Conservation (phyloP, 1,140 invertebrate genomes). For the Pseudobourletiella spinata region DNA sequence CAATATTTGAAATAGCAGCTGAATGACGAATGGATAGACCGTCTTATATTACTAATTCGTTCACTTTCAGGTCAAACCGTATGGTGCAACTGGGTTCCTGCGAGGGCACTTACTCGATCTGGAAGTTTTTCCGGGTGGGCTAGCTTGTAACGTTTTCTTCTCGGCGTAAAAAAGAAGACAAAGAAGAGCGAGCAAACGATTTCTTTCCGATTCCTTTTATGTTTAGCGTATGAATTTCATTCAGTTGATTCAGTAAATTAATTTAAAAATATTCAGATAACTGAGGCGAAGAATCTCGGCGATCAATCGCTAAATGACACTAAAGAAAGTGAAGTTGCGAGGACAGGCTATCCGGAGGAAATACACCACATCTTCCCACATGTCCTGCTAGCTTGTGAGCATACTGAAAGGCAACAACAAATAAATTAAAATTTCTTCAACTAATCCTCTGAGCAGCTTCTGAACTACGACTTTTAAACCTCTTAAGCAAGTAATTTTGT, state of each 20-base stretch:
- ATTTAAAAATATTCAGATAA: too few species aligned
- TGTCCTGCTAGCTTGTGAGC: constrained; percentile 72
- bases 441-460: neutral
- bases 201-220: too few species aligned
- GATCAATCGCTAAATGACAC: too few species aligned
- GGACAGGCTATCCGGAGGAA: neutral
- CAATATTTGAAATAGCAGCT: neutral
- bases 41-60: neutral
- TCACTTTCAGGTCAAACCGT: neutral
- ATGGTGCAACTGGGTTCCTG: neutral
- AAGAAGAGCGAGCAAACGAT: too few species aligned
- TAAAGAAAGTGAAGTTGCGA: neutral
- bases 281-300: too few species aligned
- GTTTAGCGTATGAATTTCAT: too few species aligned
- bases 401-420: constrained; percentile 49
- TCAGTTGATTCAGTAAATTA: too few species aligned
- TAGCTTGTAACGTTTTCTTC: too few species aligned
- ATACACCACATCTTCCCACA: constrained; percentile 47
- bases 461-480: neutral
- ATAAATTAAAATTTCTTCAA: constrained; percentile 2
- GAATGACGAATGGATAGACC: neutral
- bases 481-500: neutral
- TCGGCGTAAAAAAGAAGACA: too few species aligned
- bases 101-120: neutral
- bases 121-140: neutral